Evolutionary conservation across 2,797 vertebrate species (phyloP).

Genomic region (Pogonophryne albipinna): DNA sequence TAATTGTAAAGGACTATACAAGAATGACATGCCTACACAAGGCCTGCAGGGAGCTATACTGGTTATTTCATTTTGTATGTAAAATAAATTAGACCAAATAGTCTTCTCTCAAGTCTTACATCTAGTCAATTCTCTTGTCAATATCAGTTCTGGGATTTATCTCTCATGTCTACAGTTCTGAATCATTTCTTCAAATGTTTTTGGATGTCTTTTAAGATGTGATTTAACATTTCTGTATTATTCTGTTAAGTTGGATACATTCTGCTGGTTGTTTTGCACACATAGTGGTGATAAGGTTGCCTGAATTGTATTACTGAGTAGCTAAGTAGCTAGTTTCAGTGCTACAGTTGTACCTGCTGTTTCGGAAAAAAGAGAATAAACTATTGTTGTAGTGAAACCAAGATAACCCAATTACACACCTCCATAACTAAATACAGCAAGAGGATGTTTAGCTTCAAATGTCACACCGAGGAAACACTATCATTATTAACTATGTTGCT

Average conservation of each 20-base stretch:
- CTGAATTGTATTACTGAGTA: slow-evolving; percentile 5
- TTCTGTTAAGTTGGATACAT: not conserved
- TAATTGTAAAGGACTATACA: slow-evolving; percentile 5
- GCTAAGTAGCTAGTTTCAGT: not conserved
- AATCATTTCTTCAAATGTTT: not conserved
- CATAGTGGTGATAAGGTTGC: not conserved
- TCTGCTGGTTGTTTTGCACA: not conserved
- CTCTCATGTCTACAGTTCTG: not conserved
- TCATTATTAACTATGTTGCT: slow-evolving; percentile 37
- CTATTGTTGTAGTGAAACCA: slow-evolving; percentile 8
- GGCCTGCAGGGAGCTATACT: not conserved
- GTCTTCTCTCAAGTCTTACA: not conserved
- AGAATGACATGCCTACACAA: not conserved
- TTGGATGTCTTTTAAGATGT: not conserved
- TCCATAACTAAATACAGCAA: slow-evolving; percentile 1
- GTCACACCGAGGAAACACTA: slow-evolving; percentile 37
- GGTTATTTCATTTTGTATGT: not conserved
- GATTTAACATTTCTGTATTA: not conserved
- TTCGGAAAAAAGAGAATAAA: too few relatives aligned
- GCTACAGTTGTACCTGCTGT: not conserved
- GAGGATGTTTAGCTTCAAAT: slow-evolving; percentile 22
- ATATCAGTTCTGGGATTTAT: not conserved
- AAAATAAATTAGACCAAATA: not conserved
- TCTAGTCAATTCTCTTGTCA: not conserved
- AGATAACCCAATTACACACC: slow-evolving; percentile 9